Evolutionary conservation across 2,113 vertebrate genomes (phyloP).

Genomic region (Neogobius melanostomus): DNA sequence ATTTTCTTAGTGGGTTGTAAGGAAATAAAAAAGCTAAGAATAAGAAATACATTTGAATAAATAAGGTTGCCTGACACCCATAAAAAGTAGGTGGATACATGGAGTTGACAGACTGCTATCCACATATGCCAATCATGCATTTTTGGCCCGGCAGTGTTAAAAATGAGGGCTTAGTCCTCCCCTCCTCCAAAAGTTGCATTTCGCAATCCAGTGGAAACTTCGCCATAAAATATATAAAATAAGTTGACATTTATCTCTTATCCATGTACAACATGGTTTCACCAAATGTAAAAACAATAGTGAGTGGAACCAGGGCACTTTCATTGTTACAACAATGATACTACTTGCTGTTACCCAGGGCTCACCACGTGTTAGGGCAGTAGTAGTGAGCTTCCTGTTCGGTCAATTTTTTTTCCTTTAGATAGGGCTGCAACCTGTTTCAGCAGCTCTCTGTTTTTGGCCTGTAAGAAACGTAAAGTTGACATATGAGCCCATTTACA

Average conservation of each 20-base stretch:
- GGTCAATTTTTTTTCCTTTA: slow-evolving; percentile 99
- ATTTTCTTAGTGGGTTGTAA: slow-evolving; percentile 57
- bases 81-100: slow-evolving; percentile 58
- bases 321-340: slow-evolving; percentile 77
- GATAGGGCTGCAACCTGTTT: slow-evolving; percentile 97
- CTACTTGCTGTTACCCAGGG: slow-evolving; percentile 41
- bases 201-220: slow-evolving; percentile 54
- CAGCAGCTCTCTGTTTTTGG: slow-evolving; percentile 96
- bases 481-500: neutral
- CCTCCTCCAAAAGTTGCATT: slow-evolving; percentile 39
- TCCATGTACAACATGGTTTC: slow-evolving; percentile 60
- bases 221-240: slow-evolving; percentile 62
- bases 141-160: slow-evolving; percentile 69
- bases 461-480: slow-evolving; percentile 76
- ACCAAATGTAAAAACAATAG: slow-evolving; percentile 45
- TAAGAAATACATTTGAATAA: slow-evolving; percentile 74
- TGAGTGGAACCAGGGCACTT: slow-evolving; percentile 69
- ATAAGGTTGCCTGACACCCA: slow-evolving; percentile 70
- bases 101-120: slow-evolving; percentile 53
- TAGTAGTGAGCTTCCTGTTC: slow-evolving; percentile 88
- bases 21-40: slow-evolving; percentile 65
- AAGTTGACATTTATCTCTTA: slow-evolving; percentile 45
- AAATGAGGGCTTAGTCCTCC: slow-evolving; percentile 50
- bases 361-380: slow-evolving; percentile 83
- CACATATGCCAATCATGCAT: slow-evolving; percentile 58